Base-by-base conservation (phyloP, 1,140 invertebrate genomes). In the Solen grandis region DNA sequence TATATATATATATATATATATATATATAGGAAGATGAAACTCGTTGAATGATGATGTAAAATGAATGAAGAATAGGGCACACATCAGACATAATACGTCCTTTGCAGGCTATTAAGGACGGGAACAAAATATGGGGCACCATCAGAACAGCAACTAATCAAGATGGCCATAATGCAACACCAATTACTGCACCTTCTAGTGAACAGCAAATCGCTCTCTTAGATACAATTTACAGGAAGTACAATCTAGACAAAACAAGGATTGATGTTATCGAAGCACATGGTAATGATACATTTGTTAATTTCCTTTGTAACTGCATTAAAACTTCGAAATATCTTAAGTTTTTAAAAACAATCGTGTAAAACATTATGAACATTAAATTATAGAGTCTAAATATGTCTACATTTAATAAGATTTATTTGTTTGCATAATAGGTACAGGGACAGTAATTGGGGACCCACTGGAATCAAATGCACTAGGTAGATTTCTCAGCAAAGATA, bases 371-470 rank as follows among this genome's bases (percentile, higher is more conserved):
- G n/a, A n/a, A n/a, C n/a, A n/a, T n/a, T n/a, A n/a, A n/a, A n/a
- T n/a, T n/a, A n/a, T n/a, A n/a, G n/a, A n/a, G n/a, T n/a, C n/a
- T n/a, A n/a, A n/a, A n/a, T n/a, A n/a, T n/a, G n/a, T n/a, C n/a
- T n/a, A n/a, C n/a, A n/a, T n/a, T n/a, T n/a, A n/a, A n/a, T n/a
- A n/a, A n/a, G n/a, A n/a, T n/a, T n/a, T n/a, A n/a, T n/a, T n/a
- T n/a, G n/a, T n/a, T n/a, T n/a, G 0, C 36, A 31, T 38, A 57
- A 22, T 65, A 87, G 86, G 86, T 3, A 87, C 86, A 19, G 86
- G 86, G 3, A 88, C 86, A 52, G 29, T 41, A 14, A 82, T 82
- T 29, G 85, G 86, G 22, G 86, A 88, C 60, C 85, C 86, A 3
- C 79, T 80, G 27, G 86, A 87, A 66, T 75, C 59, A 0, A 72